Percentiles rank a stretch among this genome's conserved stretches.
Conservation (phyloP, 2,888 invertebrate genomes). For the Acrobasis repandana region DNA sequence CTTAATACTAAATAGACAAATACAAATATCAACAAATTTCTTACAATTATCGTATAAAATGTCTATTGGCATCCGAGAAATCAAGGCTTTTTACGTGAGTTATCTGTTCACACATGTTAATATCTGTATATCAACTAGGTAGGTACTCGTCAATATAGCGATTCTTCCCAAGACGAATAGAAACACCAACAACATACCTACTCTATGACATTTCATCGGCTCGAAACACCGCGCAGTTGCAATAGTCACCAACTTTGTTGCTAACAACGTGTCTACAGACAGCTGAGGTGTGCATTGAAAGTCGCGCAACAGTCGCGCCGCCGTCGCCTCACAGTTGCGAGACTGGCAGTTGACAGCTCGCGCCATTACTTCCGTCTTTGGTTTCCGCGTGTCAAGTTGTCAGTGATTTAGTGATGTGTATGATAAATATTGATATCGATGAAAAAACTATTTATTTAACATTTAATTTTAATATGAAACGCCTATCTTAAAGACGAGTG, state of each 20-base stretch:
- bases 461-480: no score
- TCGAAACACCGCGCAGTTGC: not conserved
- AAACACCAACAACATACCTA: no score
- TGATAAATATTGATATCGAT: not conserved
- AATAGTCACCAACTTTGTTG: conserved; percentile 15
- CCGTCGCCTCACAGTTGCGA: conserved; percentile 9
- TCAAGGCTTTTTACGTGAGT: no score
- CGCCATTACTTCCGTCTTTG: conserved; percentile 32
- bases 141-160: no score
- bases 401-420: conserved; percentile 14
- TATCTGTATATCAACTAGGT: no score
- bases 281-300: conserved; percentile 16
- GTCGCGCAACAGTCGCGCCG: conserved; percentile 18
- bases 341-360: conserved; percentile 27
- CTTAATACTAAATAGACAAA: no score
- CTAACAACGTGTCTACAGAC: conserved; percentile 11
- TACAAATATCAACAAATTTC: no score
- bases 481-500: no score
- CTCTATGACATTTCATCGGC: not conserved
- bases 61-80: no score
- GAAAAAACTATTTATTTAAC: not conserved
- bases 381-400: conserved; percentile 26
- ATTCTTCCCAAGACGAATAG: no score
- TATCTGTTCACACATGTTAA: no score
- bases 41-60: no score